A percentile compares a stretch with the other conserved stretches of the same genome.
phyloP scores from a whole-genome alignment of 2,888 invertebrate species.

The Orchestes rusci region DNA sequence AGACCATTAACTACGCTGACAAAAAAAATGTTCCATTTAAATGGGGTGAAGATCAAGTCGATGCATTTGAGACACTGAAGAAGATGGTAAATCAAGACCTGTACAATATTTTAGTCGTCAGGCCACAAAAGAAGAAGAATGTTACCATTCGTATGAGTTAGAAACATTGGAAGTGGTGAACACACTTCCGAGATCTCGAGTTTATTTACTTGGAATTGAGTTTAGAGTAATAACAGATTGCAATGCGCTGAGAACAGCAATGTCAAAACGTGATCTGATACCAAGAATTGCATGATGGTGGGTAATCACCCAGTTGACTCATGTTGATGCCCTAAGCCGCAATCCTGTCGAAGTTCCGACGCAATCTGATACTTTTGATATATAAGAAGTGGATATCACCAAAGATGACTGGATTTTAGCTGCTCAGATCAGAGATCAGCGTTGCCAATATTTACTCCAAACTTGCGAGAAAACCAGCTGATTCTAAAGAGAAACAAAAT shows the following conservation, averaged over 20 bases:
- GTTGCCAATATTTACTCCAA: background rate
- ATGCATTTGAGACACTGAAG: slow-evolving; percentile 1
- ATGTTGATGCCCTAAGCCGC: slow-evolving; percentile 10
- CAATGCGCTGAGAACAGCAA: slow-evolving; percentile 25
- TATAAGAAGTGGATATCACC: background rate
- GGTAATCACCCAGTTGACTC: background rate
- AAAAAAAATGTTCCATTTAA: background rate
- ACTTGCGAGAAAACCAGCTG: slow-evolving; percentile 11
- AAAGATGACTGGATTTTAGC: slow-evolving; percentile 9
- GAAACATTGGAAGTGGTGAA: slow-evolving; percentile 1
- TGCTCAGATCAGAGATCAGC: slow-evolving; percentile 3
- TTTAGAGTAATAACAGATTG: slow-evolving; percentile 28
- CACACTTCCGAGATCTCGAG: slow-evolving; percentile 15
- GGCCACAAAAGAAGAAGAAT: background rate
- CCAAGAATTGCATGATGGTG: slow-evolving; percentile 27
- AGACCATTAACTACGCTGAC: background rate
- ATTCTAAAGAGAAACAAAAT: slow-evolving; percentile 1
- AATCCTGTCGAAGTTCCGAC: background rate
- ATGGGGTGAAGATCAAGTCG: background rate
- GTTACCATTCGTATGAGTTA: slow-evolving; percentile 3
- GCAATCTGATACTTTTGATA: background rate
- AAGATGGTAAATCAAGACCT: background rate
- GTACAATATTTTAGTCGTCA: slow-evolving; percentile 4
- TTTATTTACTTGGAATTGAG: slow-evolving; percentile 13
- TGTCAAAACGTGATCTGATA: slow-evolving; percentile 26